Evolutionary conservation across 2,113 vertebrate species (phyloP).

Genomic region (Rhea pennata): DNA sequence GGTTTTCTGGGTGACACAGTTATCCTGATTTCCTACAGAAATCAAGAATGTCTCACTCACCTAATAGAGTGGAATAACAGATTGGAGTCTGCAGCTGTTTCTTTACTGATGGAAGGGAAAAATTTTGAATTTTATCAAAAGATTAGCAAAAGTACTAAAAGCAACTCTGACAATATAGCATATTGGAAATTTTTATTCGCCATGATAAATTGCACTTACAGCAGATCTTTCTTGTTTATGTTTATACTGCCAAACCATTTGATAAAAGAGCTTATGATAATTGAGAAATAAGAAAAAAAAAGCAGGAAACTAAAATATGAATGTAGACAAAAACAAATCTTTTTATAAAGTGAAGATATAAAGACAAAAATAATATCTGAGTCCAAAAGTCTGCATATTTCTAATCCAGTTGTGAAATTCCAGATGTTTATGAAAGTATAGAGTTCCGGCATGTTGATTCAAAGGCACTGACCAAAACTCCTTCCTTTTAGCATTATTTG

Average conservation of each 20-base stretch:
- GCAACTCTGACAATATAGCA: background rate
- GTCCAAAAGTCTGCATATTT: background rate
- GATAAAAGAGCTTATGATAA: background rate
- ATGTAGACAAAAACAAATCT: background rate
- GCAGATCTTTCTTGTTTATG: background rate
- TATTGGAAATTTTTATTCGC: background rate
- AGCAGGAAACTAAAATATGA: background rate
- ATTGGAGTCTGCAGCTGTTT: background rate
- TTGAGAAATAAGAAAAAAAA: background rate
- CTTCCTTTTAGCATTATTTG: background rate
- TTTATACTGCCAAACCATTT: background rate
- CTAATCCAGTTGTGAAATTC: background rate
- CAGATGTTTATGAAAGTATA: background rate
- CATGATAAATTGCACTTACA: background rate
- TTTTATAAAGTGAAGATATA: background rate
- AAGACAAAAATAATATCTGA: background rate
- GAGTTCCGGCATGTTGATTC: background rate
- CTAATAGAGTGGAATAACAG: background rate
- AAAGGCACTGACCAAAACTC: background rate
- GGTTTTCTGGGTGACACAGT: background rate
- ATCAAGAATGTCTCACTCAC: rapidly evolving
- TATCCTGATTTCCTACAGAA: background rate
- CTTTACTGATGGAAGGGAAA: background rate
- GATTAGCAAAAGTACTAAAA: background rate
- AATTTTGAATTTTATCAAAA: background rate